A percentile compares a stretch with the other conserved stretches of the same genome.
phyloP scores from a whole-genome alignment of 2,888 invertebrate genomes.

The Dasypogon diadema region DNA sequence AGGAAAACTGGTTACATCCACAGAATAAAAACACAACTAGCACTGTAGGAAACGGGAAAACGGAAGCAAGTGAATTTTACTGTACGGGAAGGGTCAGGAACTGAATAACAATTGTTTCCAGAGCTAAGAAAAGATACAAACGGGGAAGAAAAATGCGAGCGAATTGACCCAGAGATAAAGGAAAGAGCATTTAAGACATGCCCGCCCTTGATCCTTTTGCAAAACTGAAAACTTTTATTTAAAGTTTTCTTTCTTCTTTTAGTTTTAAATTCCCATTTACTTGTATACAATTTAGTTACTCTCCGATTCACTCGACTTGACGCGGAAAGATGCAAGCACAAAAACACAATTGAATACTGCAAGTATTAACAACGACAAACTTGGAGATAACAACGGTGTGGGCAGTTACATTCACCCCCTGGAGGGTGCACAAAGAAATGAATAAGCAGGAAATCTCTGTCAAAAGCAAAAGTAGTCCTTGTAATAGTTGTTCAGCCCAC shows the following conservation, averaged over 20 bases:
- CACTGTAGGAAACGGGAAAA: conserved; percentile 52
- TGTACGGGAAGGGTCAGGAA: background rate
- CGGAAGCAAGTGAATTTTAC: conserved; percentile 42
- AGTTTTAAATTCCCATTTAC: conserved; percentile 33
- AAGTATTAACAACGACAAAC: background rate
- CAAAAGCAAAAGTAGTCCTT: conserved; percentile 48
- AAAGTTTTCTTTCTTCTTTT: background rate
- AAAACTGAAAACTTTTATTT: conserved; percentile 19
- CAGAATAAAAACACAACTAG: conserved; percentile 21
- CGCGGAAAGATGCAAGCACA: conserved; percentile 6
- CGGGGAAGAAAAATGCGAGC: conserved; percentile 14
- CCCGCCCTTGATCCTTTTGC: conserved; percentile 52
- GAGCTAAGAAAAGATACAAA: conserved; percentile 45
- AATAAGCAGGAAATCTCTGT: conserved; percentile 48
- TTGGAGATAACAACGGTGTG: conserved; percentile 7
- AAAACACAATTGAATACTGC: conserved; percentile 11
- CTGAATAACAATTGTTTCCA: background rate
- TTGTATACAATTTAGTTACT: too few relatives aligned
- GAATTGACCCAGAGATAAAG: conserved; percentile 16
- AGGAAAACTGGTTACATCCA: conserved; percentile 30
- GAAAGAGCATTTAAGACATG: conserved; percentile 43
- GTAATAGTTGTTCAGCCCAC: conserved; percentile 46
- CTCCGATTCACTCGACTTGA: conserved; percentile 14
- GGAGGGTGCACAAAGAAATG: conserved; percentile 27
- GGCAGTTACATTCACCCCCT: conserved; percentile 12